Conservation (phyloP, 2,797 vertebrate genomes). For the Acestrorhynchus altus region DNA sequence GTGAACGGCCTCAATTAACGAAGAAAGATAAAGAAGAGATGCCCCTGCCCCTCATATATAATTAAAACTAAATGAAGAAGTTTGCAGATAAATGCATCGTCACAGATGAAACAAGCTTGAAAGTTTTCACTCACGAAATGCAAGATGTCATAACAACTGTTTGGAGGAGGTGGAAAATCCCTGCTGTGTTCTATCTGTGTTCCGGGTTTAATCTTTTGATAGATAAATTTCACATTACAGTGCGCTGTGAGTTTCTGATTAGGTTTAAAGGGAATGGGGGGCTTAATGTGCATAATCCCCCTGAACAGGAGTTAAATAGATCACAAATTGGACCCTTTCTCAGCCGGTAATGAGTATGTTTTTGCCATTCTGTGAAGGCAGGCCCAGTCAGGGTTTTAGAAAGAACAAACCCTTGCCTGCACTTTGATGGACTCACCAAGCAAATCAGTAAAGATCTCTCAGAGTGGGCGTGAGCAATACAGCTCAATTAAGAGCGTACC, state of each 20-base stretch:
- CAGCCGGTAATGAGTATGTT: conserved; percentile 34
- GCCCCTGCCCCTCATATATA: conserved; percentile 24
- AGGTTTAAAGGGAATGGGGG: conserved; percentile 4
- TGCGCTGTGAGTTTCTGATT: background rate
- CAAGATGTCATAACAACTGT: background rate
- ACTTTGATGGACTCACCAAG: conserved; percentile 21
- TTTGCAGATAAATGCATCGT: conserved; percentile 15
- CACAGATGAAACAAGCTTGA: conserved; percentile 18
- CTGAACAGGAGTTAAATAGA: conserved; percentile 13
- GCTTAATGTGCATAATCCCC: conserved; percentile 26
- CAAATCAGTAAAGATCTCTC: conserved; percentile 66
- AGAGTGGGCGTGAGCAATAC: conserved; percentile 56
- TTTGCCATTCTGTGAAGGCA: conserved; percentile 16
- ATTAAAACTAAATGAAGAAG: conserved; percentile 26
- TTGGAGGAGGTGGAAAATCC: background rate
- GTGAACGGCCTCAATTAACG: conserved; percentile 20
- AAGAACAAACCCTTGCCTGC: conserved; percentile 13
- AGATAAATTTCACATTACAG: conserved; percentile 14
- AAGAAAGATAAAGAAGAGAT: conserved; percentile 33
- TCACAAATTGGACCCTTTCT: conserved; percentile 28
- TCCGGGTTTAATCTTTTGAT: conserved; percentile 6
- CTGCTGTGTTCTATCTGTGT: background rate
- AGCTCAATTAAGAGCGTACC: conserved; percentile 66
- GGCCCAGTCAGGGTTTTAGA: conserved; percentile 1
- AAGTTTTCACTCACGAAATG: background rate